Percentiles rank a stretch among this genome's conserved stretches.
These are phyloP conservation scores for Tyrannus savana DNA, from an alignment of 2,113 vertebrate species.

Conservation along the genomic window DNA sequence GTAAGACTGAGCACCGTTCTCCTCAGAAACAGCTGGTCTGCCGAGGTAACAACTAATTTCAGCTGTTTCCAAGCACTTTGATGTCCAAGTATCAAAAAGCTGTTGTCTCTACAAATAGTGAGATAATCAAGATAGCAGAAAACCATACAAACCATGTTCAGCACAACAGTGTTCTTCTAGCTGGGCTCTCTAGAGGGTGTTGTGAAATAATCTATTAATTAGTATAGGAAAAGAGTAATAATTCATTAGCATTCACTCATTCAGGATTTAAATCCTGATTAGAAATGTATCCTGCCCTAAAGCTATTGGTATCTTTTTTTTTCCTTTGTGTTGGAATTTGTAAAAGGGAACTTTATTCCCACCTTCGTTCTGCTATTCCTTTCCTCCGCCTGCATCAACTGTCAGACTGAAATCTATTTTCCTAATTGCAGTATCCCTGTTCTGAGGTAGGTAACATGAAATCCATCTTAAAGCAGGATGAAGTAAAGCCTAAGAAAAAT, in stretches of 20 bases:
- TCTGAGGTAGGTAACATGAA: not conserved
- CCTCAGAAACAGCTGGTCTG: not conserved
- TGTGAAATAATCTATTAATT: constrained; percentile 26
- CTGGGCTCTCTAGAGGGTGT: constrained; percentile 9
- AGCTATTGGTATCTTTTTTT: not conserved
- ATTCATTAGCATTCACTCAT: constrained; percentile 38
- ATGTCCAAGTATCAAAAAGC: not conserved
- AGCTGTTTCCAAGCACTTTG: constrained; percentile 37
- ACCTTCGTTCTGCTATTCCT: not conserved
- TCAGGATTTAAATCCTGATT: constrained; percentile 20
- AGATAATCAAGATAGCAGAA: not conserved
- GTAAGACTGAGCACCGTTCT: not conserved
- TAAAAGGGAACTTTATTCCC: not conserved
- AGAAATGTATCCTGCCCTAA: constrained; percentile 13
- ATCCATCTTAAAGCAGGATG: not conserved
- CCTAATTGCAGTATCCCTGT: not conserved
- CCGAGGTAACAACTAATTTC: not conserved
- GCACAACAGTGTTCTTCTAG: not conserved
- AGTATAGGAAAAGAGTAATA: constrained; percentile 10
- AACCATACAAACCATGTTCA: not conserved
- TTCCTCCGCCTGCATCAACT: not conserved
- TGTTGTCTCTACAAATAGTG: not conserved
- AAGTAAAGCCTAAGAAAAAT: not conserved
- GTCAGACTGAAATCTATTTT: not conserved
- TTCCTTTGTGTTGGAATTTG: not conserved